Base-by-base conservation (phyloP, 2,797 vertebrate species). In the Okamejei kenojei region DNA sequence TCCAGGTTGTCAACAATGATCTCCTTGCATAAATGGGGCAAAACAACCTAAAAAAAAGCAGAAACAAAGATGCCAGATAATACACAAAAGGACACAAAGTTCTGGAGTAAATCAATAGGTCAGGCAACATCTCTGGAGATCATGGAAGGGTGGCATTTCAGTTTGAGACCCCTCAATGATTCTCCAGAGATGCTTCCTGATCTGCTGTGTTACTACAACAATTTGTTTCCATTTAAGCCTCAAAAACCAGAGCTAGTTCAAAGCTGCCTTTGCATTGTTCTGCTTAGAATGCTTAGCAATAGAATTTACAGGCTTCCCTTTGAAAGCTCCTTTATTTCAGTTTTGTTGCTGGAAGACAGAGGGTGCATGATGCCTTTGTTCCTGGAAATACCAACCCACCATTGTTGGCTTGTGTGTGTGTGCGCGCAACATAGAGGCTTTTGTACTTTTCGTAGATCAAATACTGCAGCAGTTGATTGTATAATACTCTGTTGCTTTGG, bases 401-500 rank as follows among this genome's bases (percentile, higher is more conserved):
- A 93, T 94, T 95, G 95, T 94, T 94, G 93, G 93, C 94, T 93
- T 82, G 76, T 58, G 23, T 32, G 23, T 92, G 93, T 93, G 93
- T 91, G 93, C 90, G 93, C 93, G 93, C 90, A 93, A 94, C 93
- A 92, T 93, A 93, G 93, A 94, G 95, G 95, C 93, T 94, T 88
- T 95, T 94, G 93, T 93, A 94, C 94, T 93, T 95, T 95, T 95
- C 94, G 94, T 94, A 95, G 95, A 96, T 95, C 94, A 95, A 95
- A 94, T 93, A 93, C 94, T 96, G 95, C 94, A 95, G 95, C 94
- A 95, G 94, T 94, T 94, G 95, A 93, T 94, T 71, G 61, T 9
- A 23, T 94, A 94, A 93, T 1, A 45, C 93, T 94, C 93, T 8
- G 97, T 97, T 97, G 96, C 97, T 96, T 93, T 97, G 97, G 97